These are phyloP conservation scores for Leptogaster cylindrica DNA, from an alignment of 2,888 invertebrate species.

Conservation along the genomic window DNA sequence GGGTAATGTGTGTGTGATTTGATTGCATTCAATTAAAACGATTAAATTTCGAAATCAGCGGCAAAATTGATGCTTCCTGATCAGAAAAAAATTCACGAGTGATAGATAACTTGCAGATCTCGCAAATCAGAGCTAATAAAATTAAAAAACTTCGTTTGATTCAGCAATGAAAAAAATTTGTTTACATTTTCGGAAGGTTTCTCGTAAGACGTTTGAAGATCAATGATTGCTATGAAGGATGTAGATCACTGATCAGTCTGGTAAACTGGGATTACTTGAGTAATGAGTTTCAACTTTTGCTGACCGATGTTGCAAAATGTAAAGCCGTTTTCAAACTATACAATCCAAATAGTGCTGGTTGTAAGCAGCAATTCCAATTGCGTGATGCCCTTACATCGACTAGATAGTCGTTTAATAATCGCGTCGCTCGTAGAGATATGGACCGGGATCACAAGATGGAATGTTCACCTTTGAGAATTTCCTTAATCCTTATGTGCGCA, in stretches of 20 bases:
- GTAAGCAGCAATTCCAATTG: constrained; percentile 80
- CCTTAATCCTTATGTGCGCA: constrained; percentile 91
- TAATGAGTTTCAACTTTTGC: constrained; percentile 85
- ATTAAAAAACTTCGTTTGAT: too few relatives aligned
- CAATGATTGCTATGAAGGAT: constrained; percentile 94
- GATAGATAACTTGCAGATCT: too few relatives aligned
- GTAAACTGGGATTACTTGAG: constrained; percentile 91
- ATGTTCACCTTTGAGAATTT: constrained; percentile 92
- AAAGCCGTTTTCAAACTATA: constrained; percentile 88
- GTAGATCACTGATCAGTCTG: constrained; percentile 87
- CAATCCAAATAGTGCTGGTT: constrained; percentile 80
- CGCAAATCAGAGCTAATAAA: too few relatives aligned
- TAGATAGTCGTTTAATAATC: constrained; percentile 90
- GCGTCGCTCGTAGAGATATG: constrained; percentile 85
- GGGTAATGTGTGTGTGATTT: too few relatives aligned
- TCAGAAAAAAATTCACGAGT: too few relatives aligned
- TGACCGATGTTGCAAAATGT: constrained; percentile 87
- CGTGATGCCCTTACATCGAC: constrained; percentile 86
- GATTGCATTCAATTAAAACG: too few relatives aligned
- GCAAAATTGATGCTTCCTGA: too few relatives aligned
- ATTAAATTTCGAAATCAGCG: too few relatives aligned
- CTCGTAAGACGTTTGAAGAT: constrained; percentile 88
- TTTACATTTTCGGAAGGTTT: constrained; percentile 74
- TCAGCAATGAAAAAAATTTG: too few relatives aligned
- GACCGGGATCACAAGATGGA: constrained; percentile 85